phyloP scores from a whole-genome alignment of 2,888 invertebrate genomes.

The Colletes collaris region DNA sequence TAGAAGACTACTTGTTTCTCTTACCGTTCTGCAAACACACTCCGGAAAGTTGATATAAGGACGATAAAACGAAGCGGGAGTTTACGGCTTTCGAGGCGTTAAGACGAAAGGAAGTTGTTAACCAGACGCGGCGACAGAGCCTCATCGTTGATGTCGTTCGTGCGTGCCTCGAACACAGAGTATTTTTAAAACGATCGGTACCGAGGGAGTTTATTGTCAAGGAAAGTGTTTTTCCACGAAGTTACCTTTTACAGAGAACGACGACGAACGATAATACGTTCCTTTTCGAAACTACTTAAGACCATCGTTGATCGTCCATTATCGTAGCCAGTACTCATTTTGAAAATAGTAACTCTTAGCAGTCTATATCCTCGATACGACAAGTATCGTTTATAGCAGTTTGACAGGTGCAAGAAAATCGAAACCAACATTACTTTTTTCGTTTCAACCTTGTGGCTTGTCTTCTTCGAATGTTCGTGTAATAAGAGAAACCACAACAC shows the following conservation, averaged over 20 bases:
- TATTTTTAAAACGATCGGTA: conserved; percentile 45
- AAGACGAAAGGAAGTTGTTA: conserved; percentile 73
- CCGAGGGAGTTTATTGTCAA: conserved; percentile 3
- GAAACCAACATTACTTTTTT: no score
- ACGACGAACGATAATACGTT: background rate
- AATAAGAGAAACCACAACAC: no score
- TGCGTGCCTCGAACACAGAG: conserved; percentile 1
- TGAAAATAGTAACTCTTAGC: no score
- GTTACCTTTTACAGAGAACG: background rate
- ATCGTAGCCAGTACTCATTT: no score
- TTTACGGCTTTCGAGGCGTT: conserved; percentile 70
- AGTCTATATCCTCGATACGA: no score
- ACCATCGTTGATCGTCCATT: no score
- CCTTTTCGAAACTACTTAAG: no score
- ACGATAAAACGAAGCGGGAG: conserved; percentile 72
- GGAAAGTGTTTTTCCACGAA: conserved; percentile 23
- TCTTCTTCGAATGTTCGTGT: no score
- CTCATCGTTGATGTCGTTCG: conserved; percentile 42
- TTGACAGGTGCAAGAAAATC: no score
- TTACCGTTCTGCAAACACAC: conserved; percentile 57
- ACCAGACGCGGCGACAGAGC: conserved; percentile 49
- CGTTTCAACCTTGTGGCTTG: no score
- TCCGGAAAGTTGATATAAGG: conserved; percentile 63
- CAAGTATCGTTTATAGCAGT: no score
- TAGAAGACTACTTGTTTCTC: conserved; percentile 60